Evolutionary conservation across 2,888 invertebrate species (phyloP).

Genomic region (Chaetoderma sp.): DNA sequence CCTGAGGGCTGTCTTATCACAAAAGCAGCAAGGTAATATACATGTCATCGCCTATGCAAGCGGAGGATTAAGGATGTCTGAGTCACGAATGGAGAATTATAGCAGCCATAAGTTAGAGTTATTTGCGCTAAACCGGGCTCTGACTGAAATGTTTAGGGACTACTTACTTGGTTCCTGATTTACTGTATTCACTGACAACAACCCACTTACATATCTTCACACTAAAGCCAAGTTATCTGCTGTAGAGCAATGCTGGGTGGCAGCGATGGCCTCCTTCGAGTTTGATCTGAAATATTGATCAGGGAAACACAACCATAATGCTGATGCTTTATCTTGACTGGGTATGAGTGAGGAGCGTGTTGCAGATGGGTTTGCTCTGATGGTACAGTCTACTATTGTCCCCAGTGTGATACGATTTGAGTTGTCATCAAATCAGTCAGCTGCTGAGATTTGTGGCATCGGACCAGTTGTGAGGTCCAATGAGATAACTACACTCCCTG

Average conservation of each 20-base stretch:
- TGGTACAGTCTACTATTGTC: too few species aligned
- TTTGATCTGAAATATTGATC: background rate
- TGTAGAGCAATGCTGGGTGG: background rate
- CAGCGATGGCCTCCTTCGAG: background rate
- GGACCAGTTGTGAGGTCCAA: too few species aligned
- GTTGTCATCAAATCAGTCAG: too few species aligned
- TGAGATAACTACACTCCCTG: background rate
- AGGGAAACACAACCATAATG: background rate
- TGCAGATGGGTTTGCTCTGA: too few species aligned
- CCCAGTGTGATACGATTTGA: too few species aligned
- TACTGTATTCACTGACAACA: constrained; percentile 1
- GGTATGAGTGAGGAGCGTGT: too few species aligned
- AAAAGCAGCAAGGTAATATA: background rate
- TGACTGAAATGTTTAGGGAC: constrained; percentile 1
- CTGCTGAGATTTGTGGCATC: too few species aligned
- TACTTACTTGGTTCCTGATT: background rate
- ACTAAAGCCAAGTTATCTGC: background rate
- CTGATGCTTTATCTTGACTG: background rate
- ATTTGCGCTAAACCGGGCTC: constrained; percentile 25
- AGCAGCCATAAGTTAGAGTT: constrained; percentile 22
- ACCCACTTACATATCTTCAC: background rate
- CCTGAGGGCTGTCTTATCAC: background rate
- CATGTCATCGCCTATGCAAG: background rate
- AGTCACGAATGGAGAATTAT: constrained; percentile 6
- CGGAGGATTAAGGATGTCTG: background rate